These are phyloP conservation scores for Arion vulgaris DNA, from an alignment of 1,140 invertebrate species.

Conservation along the genomic window DNA sequence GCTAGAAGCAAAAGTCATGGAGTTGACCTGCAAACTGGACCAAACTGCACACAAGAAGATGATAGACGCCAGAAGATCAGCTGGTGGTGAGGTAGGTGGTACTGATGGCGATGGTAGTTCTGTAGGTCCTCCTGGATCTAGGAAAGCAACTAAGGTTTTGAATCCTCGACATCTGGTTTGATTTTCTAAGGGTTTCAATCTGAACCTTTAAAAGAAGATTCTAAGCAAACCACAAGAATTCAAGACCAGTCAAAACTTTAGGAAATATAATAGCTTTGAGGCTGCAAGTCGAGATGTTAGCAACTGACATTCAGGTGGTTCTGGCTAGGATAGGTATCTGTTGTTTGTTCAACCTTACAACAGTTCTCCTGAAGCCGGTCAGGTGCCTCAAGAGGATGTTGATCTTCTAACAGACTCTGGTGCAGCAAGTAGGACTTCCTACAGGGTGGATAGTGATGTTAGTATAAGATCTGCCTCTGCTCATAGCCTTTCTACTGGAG, in stretches of 20 bases:
- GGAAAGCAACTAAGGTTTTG: background rate
- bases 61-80: background rate
- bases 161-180: background rate
- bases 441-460: slow-evolving; percentile 33
- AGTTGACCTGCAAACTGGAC: slow-evolving; percentile 55
- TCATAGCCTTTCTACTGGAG: slow-evolving; percentile 21
- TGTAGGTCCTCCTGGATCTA: background rate
- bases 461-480: slow-evolving; percentile 11
- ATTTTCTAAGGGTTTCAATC: no score
- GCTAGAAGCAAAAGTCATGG: slow-evolving; percentile 53
- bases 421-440: slow-evolving; percentile 24
- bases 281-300: background rate
- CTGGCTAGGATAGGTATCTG: slow-evolving; percentile 8
- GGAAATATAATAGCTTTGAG: background rate
- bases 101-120: background rate
- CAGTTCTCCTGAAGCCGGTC: background rate
- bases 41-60: slow-evolving; percentile 29
- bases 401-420: slow-evolving; percentile 12
- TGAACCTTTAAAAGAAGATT: no score
- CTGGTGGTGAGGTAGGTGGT: background rate
- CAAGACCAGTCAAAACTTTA: background rate
- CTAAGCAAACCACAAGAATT: no score
- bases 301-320: background rate
- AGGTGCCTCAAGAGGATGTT: background rate
- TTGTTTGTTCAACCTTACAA: background rate